Base-by-base conservation (phyloP, 92 coral and sea anemone species). In the Palythoa caribaeorum region DNA sequence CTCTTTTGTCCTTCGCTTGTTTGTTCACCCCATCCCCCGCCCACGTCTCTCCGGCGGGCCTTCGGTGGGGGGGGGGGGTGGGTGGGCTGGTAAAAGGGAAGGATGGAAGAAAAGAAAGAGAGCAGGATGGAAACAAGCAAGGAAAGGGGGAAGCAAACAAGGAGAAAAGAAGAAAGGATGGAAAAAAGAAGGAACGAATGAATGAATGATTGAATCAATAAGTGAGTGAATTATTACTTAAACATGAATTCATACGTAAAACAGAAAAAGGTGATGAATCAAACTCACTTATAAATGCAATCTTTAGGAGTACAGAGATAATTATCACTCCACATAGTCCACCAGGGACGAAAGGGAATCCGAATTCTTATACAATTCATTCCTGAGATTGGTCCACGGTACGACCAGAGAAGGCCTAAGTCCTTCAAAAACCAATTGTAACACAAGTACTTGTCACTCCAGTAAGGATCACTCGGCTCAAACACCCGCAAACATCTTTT, bases 401-500 rank as follows among this genome's bases (percentile, higher is more conserved):
- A 76, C 11, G 86, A 66, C 86, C 86, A 81, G 14, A 81, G 16
- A 10, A 81, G 73, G 12, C 86, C 86, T 6, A 65, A 74, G 47
- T 81, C 76, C 38, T 66, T 81, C 76, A 21, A 63, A 53, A 44
- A 81, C 20, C 38, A 9, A 21, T 81, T 81, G 74, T 81, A 81
- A 28, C 86, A 81, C 40, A 81, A 66, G 57, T 81, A 81, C 59
- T 68, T 81, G n/a, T 81, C 86, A 65, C 76, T 76, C 86, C 86
- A 81, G 13, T 63, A 21, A 1, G 75, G 86, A 51, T 81, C 86
- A 48, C 86, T 76, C 38, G 86, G 86, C 66, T 81, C 86, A 63
- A 40, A 81, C 6, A 81, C 48, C 52, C 86, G 86, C 59, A 63
- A 10, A 47, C 86, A 81, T 81, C 62, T 66, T 66, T 81, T 71